Base-by-base conservation (phyloP, 2,888 invertebrate species). In the Ecliptopera silaceata region DNA sequence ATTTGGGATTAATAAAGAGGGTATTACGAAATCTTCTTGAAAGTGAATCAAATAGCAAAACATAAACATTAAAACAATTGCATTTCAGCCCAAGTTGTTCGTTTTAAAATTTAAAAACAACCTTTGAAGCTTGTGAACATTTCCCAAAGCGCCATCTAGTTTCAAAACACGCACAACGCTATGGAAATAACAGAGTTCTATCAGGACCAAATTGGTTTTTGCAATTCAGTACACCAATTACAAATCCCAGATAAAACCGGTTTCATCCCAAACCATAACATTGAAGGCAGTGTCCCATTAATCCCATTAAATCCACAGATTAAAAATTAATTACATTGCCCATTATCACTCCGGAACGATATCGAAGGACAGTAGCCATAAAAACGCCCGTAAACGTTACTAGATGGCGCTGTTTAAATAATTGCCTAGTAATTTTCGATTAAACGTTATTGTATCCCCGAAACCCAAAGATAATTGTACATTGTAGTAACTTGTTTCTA, bases 241-340 rank as follows among this genome's bases (percentile, higher is more conserved):
- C 13, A 34, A 15, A 36, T 36, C 36, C 8, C 36, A 36, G 3
- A 15, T 15, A 15, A 36, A 32, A 34, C 32, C 13, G 22, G 22
- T 13, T 46, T 51, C 15, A 59, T 31, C 47, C 38, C n/a, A 43
- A 52, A 47, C 46, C 46, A 42, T 56, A 46, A 36, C 15, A 36
- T 10, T 6, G n/a, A 13, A 36, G 15, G 32, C 45, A 18, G 36
- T 42, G 32, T n/a, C 36, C 22, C 55, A 38, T 13, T 42, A 26
- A 39, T 65, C 53, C 61, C 61, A 44, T 67, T 66, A 47, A 64
- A 45, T 39, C 59, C 32, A 12, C n/a, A 59, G 69, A 75, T 78
- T 68, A 73, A 78, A 77, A 72, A 70, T 72, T 74, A 76, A 79
- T 79, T 72, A 75, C 52, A 64, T 62, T 54, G 65, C 64, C 66